Base-by-base conservation (phyloP, 2,113 vertebrate species). In the Aphyosemion australe region DNA sequence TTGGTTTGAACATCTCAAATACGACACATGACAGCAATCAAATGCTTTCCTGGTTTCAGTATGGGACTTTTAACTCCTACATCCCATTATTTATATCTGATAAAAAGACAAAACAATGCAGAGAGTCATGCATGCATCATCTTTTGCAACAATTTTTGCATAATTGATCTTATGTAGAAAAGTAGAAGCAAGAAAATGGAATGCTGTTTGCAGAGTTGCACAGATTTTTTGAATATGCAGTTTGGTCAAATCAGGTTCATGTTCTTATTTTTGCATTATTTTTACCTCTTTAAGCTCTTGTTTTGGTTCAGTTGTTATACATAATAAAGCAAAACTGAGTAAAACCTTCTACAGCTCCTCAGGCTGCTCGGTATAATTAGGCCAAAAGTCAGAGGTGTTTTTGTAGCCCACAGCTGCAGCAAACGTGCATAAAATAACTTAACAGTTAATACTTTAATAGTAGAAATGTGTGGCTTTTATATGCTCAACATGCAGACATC, bases 381-480 rank as follows among this genome's bases (percentile, higher is more conserved):
- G 58, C 56, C 54, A 78, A 72, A 78, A 43, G 66, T 79, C 50
- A 69, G n/a, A 18, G 18, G 6, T 57, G 49, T 15, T 70, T 42
- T 51, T 69, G 48, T 55, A 54, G 39, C 20, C 47, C 16, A 42
- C 19, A 62, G 59, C 52, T 69, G 66, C 76, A 75, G 62, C 50
- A 46, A 48, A 19, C 39, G 6, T 54, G 10, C 8, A 41, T 55
- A 26, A 55, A 21, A 31, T 8, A 14, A 42, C 26, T 13, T 65
- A 16, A 49, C 9, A 37, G 65, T 55, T 50, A 51, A 26, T 26
- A 26, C 26, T 26, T 26, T 26, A 26, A 26, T 26, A 26, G 5
- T 26, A 26, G 26, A 26, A 26, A 26, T 26, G 3, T 26, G 26
- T 26, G 3, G 5, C 26, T 26, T 26, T 26, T 6, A 26, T 21